Evolutionary conservation across 2,888 invertebrate species (phyloP), one percentile per base, ranked within the genome.

Genomic region (Aphidoletes aphidimyza): DNA sequence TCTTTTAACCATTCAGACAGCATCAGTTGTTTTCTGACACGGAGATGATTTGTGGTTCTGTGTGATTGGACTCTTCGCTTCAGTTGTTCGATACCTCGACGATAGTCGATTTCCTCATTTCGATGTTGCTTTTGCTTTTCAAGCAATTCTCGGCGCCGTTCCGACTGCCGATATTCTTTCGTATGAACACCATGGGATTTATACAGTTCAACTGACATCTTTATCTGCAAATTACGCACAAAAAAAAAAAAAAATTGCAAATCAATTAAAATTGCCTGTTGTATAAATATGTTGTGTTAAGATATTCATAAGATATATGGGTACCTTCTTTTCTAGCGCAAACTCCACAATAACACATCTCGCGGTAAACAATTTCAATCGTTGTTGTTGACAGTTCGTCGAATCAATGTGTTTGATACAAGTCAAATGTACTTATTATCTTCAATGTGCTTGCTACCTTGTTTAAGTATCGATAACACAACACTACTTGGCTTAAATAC

Each of bases 1-100:
- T 98, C 96, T 0, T 94, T 91, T 89, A 99, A 91, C 98, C 98
- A 99, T 89, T 99, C 98, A 0, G 98, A 98, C 85, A 95, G 88
- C 95, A 98, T 98, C 9, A 98, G 90, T 86, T 93, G 91, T 88
- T 92, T 90, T 45, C 87, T 86, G 11, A 88, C 84, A 0, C n/a
- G 1, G 22, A 83, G 8, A 14, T 19, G 9, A 47, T 83, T 26
- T 37, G 6, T 0, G 30, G 84, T 59, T 19, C 11, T 30, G 19
- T 1, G 3, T 17, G 49, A 26, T 5, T 39, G 49, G n/a, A 26
- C 26, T 17, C 86, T 26, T 30, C 84, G 83, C 83, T 85, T 84
- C 9, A 86, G 34, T 26, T 86, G 85, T 22, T 86, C 85, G 22
- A 86, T 37, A 39, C 85, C 69, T 1, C 88, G 87, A 0, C 84